Percentiles rank a stretch among this genome's conserved stretches.
phyloP scores from a whole-genome alignment of 2,113 vertebrate genomes.

The Origma solitaria region DNA sequence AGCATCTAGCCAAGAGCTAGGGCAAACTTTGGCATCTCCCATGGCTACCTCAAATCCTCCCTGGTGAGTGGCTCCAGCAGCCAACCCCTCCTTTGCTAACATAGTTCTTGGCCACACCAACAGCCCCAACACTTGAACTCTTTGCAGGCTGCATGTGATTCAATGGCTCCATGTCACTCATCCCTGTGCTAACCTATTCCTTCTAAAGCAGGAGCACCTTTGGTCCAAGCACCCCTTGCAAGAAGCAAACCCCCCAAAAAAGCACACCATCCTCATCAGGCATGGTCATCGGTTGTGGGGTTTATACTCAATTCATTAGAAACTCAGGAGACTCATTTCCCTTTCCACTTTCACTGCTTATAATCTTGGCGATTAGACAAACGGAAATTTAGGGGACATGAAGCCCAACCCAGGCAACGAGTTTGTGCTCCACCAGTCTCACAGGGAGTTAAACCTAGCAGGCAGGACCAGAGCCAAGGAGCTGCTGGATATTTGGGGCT shows the following conservation, averaged over 20 bases:
- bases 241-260: not conserved
- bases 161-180: fast-evolving
- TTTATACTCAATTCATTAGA: not conserved
- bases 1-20: not conserved
- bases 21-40: not conserved
- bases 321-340: not conserved
- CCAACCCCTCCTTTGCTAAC: not conserved
- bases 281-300: fast-evolving
- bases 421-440: fast-evolving
- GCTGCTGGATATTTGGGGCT: not conserved
- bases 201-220: not conserved
- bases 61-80: fast-evolving
- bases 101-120: not conserved
- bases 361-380: not conserved
- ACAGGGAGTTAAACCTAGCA: not conserved
- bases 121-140: not conserved
- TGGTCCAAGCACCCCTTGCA: not conserved
- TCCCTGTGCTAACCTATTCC: not conserved
- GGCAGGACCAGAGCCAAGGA: fast-evolving
- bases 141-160: fast-evolving
- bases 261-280: fast-evolving
- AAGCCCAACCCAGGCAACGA: not conserved
- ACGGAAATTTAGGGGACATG: not conserved
- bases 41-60: not conserved
- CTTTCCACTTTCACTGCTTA: not conserved